phyloP scores from a whole-genome alignment of 2,797 vertebrate species.

The Sebastes trivittatus region DNA sequence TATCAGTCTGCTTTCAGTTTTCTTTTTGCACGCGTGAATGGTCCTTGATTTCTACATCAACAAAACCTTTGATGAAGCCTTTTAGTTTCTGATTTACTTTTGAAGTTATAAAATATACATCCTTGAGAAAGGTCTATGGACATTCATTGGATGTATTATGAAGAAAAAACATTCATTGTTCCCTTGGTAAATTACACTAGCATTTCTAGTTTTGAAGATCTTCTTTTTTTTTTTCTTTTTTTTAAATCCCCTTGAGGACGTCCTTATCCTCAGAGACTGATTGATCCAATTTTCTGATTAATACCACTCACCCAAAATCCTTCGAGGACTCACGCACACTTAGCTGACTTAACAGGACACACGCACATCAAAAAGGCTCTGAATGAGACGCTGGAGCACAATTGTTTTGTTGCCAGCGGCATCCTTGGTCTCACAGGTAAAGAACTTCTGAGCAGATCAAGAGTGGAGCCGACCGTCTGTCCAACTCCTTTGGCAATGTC shows the following conservation, averaged over 20 bases:
- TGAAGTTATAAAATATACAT: neutral
- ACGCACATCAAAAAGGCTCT: neutral
- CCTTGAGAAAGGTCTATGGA: neutral
- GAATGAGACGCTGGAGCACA: neutral
- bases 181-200: neutral
- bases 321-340: neutral
- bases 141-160: neutral
- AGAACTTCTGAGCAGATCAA: constrained; percentile 14
- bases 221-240: neutral
- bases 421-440: neutral
- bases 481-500: constrained; percentile 25
- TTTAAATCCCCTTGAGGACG: constrained; percentile 1
- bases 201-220: constrained; percentile 1
- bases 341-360: neutral
- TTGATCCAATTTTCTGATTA: constrained; percentile 38
- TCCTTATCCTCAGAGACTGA: constrained; percentile 22
- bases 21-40: neutral
- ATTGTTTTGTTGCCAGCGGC: neutral
- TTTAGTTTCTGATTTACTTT: neutral
- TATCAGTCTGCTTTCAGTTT: neutral
- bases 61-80: neutral
- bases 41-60: neutral
- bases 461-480: constrained; percentile 3
- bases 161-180: constrained; percentile 9
- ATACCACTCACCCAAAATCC: constrained; percentile 4